Percentiles rank a stretch among this genome's conserved stretches.
These are phyloP conservation scores for Melanotaenia pygmaea DNA, from an alignment of 2,797 vertebrate genomes.

Conservation along the genomic window DNA sequence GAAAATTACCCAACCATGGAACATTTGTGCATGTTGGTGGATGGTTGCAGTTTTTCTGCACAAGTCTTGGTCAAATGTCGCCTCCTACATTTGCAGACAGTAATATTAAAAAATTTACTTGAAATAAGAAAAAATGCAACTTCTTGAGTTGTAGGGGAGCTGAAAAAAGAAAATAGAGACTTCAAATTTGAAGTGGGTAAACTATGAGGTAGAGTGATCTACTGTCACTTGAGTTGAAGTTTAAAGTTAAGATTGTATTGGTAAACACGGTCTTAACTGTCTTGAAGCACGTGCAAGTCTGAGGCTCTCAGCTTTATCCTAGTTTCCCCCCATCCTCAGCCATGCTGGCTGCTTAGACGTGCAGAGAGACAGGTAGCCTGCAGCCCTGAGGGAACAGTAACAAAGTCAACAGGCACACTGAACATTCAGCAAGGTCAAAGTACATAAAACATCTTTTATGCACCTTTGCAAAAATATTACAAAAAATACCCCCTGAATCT, in stretches of 20 bases:
- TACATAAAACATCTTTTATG: conserved; percentile 30
- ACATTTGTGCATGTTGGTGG: background rate
- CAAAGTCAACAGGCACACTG: conserved; percentile 18
- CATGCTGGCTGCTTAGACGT: conserved; percentile 24
- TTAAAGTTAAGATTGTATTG: background rate
- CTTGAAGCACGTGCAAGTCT: conserved; percentile 14
- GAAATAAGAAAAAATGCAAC: background rate
- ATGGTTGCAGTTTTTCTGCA: background rate
- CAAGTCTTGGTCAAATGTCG: background rate
- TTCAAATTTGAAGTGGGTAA: background rate
- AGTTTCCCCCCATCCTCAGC: background rate
- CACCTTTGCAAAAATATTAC: conserved; percentile 29
- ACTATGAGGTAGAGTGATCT: too few relatives aligned
- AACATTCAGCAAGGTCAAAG: conserved; percentile 20
- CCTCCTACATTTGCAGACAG: background rate
- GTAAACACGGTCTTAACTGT: background rate
- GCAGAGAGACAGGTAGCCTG: conserved; percentile 31
- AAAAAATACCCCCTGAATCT: conserved; percentile 55
- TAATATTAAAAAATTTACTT: background rate
- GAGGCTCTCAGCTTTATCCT: conserved; percentile 12
- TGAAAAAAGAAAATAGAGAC: background rate
- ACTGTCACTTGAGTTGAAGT: background rate
- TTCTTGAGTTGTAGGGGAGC: background rate
- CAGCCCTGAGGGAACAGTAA: conserved; percentile 22
- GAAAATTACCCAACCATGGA: background rate